Evolutionary conservation across 2,113 vertebrate species (phyloP).

Genomic region (Pygathrix nemaeus): DNA sequence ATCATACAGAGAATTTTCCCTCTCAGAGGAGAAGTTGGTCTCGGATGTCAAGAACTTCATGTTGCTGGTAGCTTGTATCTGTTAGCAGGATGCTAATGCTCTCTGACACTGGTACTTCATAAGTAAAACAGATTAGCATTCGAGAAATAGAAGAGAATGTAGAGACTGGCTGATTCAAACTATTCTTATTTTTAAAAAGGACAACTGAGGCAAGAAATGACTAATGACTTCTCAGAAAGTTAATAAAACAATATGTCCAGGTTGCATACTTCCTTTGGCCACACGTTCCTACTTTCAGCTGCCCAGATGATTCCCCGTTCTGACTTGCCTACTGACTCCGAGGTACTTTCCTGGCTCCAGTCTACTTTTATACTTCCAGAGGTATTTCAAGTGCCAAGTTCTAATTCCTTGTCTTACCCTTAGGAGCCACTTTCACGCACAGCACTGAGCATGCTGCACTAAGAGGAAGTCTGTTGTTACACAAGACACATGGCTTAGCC

Average conservation of each 20-base stretch:
- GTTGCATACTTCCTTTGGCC: background rate
- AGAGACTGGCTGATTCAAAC: background rate
- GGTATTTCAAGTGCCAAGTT: background rate
- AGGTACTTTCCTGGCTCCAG: background rate
- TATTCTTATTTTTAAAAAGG: background rate
- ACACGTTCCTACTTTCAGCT: background rate
- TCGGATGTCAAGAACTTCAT: background rate
- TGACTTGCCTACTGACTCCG: background rate
- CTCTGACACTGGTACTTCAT: background rate
- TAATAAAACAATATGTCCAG: background rate
- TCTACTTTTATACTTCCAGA: background rate
- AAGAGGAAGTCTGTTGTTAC: background rate
- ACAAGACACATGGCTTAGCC: background rate
- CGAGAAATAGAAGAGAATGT: constrained; percentile 11
- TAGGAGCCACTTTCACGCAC: background rate
- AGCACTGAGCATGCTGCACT: background rate
- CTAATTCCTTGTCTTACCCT: background rate
- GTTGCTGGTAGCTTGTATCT: background rate
- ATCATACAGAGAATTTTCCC: background rate
- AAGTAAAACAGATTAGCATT: background rate
- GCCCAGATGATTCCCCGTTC: background rate
- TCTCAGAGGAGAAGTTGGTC: background rate
- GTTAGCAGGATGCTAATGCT: background rate
- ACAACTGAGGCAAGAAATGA: background rate
- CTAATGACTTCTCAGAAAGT: background rate